phyloP scores from a whole-genome alignment of 2,888 invertebrate species.

The Apantesis nais region DNA sequence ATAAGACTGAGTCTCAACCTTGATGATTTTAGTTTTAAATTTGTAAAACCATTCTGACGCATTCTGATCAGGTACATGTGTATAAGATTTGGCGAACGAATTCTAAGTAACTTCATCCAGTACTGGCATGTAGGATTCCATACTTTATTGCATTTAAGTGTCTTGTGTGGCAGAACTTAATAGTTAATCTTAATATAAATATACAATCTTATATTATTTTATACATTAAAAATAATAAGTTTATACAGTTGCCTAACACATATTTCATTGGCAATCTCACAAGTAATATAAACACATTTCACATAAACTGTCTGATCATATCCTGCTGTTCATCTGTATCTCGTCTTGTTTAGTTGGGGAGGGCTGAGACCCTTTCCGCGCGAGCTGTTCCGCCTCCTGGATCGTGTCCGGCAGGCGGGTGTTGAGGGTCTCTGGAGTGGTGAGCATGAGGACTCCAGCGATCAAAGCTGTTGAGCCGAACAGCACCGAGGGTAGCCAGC shows the following conservation, averaged over 20 bases:
- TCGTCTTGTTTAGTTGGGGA: constrained; percentile 37
- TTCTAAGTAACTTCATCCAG: background rate
- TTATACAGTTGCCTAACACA: background rate
- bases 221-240: background rate
- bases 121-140: background rate
- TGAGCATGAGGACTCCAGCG: constrained; percentile 84
- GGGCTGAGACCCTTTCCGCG: constrained; percentile 40
- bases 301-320: constrained; percentile 24
- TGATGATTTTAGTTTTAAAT: too few relatives aligned
- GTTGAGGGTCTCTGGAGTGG: constrained; percentile 88
- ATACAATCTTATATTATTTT: background rate
- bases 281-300: background rate
- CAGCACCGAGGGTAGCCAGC: constrained; percentile 85
- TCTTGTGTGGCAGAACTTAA: background rate
- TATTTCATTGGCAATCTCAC: background rate
- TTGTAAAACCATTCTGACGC: background rate
- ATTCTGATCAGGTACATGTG: background rate
- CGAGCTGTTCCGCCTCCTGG: constrained; percentile 83
- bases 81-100: background rate
- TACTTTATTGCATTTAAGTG: background rate
- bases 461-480: constrained; percentile 85
- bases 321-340: constrained; percentile 54
- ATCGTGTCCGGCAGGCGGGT: constrained; percentile 87
- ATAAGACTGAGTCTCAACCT: too few relatives aligned
- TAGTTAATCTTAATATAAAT: background rate